Evolutionary conservation across 2,113 vertebrate species (phyloP).

Genomic region (Eira barbara): DNA sequence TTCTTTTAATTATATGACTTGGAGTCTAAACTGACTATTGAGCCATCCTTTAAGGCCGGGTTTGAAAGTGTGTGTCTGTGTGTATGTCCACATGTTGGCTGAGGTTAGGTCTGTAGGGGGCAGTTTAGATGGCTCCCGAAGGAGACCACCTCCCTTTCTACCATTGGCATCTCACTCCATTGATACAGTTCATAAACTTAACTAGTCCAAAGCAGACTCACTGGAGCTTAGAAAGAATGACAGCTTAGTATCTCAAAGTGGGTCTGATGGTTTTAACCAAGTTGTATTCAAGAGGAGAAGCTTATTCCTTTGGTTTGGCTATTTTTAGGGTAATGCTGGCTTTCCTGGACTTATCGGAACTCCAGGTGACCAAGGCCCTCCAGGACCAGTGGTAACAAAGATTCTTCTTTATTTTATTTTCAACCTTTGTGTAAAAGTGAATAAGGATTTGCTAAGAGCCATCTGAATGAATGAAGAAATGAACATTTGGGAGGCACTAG

Average conservation of each 20-base stretch:
- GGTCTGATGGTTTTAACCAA: background rate
- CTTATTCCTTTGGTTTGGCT: slow-evolving; percentile 32
- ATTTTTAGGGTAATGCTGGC: slow-evolving; percentile 87
- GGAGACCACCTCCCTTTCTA: background rate
- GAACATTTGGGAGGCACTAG: background rate
- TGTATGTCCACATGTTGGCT: background rate
- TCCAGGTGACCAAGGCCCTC: slow-evolving; percentile 82
- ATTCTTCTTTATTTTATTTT: background rate
- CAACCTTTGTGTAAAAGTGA: background rate
- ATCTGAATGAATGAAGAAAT: background rate
- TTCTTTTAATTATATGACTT: background rate
- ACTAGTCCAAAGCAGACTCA: background rate
- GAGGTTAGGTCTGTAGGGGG: background rate
- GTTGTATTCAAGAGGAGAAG: background rate
- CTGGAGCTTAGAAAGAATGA: background rate
- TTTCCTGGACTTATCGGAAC: slow-evolving; percentile 79
- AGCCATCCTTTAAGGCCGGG: background rate
- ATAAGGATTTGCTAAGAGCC: background rate
- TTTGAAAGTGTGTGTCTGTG: background rate
- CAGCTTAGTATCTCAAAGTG: background rate
- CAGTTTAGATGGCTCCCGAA: background rate
- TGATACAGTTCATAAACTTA: background rate
- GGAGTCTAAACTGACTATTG: background rate
- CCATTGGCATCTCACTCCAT: background rate
- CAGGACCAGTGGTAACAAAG: slow-evolving; percentile 85